Conservation (phyloP, 2,888 invertebrate genomes). For the Brenthis daphne region DNA sequence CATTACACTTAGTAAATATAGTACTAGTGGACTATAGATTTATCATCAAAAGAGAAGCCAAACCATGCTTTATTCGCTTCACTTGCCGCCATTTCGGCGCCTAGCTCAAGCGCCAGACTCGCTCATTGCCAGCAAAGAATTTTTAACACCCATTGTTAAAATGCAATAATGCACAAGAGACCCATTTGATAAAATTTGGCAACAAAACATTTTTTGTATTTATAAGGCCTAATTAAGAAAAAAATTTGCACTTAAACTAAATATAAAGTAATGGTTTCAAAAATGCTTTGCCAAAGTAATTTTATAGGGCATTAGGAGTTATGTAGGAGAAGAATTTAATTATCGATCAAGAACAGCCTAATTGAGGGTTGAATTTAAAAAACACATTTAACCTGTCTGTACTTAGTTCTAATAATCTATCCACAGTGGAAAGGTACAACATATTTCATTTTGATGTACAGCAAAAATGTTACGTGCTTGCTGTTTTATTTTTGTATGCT, state of each 20-base stretch:
- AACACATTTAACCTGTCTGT: too few species aligned
- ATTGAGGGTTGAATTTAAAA: too few species aligned
- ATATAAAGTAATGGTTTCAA: background rate
- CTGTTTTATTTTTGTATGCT: too few species aligned
- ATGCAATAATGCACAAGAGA: slow-evolving; percentile 28
- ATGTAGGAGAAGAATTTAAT: too few species aligned
- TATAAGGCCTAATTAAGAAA: background rate
- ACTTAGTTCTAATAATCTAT: too few species aligned
- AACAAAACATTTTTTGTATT: background rate
- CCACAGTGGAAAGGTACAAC: too few species aligned
- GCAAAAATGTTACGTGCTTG: too few species aligned
- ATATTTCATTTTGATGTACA: too few species aligned
- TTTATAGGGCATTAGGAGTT: too few species aligned
- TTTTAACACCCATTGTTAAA: slow-evolving; percentile 30
- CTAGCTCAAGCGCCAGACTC: slow-evolving; percentile 26
- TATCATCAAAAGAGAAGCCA: slow-evolving; percentile 36
- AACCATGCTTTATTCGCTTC: slow-evolving; percentile 37
- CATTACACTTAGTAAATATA: slow-evolving; percentile 29
- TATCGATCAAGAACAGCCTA: too few species aligned
- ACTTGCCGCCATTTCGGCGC: slow-evolving; percentile 35
- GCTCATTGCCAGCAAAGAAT: slow-evolving; percentile 36
- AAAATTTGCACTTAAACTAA: background rate
- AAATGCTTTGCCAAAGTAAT: too few species aligned
- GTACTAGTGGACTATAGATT: slow-evolving; percentile 32
- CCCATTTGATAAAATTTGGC: slow-evolving; percentile 7